These are phyloP conservation scores for Heliothis subflexa DNA, from an alignment of 1,140 invertebrate genomes.

Conservation along the genomic window DNA sequence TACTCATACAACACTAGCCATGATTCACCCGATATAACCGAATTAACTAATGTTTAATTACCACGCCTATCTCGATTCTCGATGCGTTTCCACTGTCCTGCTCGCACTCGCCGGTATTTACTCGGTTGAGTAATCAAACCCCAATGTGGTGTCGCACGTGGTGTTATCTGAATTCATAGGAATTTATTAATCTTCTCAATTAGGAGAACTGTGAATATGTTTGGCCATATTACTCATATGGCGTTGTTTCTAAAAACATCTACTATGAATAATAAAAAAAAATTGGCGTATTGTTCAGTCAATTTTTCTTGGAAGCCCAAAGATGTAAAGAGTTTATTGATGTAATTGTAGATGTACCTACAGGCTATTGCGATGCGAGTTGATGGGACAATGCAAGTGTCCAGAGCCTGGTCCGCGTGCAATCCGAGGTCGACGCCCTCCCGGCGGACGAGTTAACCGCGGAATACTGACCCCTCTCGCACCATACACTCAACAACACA, in stretches of 20 bases:
- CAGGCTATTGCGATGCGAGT: slow-evolving; percentile 46
- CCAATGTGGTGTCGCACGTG: slow-evolving; percentile 11
- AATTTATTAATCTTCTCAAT: slow-evolving; percentile 17
- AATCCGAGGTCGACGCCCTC: slow-evolving; percentile 71
- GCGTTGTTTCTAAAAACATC: not conserved
- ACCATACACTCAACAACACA: slow-evolving; percentile 56
- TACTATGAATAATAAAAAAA: too few species aligned
- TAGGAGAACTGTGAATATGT: not conserved
- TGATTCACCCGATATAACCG: slow-evolving; percentile 62
- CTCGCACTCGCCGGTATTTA: slow-evolving; percentile 4
- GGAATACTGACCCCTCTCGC: slow-evolving; percentile 77
- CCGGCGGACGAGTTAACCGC: slow-evolving; percentile 64
- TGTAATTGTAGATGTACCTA: slow-evolving; percentile 6
- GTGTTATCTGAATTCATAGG: slow-evolving; percentile 25
- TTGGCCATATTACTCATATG: not conserved
- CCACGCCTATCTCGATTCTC: slow-evolving; percentile 49
- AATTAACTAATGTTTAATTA: slow-evolving; percentile 58
- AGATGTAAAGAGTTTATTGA: not conserved
- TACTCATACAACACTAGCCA: slow-evolving; percentile 63
- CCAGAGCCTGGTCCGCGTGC: slow-evolving; percentile 64
- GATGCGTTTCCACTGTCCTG: slow-evolving; percentile 46
- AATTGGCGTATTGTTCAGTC: not conserved
- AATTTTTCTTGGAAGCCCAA: slow-evolving; percentile 1
- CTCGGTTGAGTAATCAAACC: slow-evolving; percentile 9
- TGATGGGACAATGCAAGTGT: slow-evolving; percentile 74